These are phyloP conservation scores for Pagetopsis macropterus DNA, from an alignment of 2,797 vertebrate genomes.

Conservation along the genomic window DNA sequence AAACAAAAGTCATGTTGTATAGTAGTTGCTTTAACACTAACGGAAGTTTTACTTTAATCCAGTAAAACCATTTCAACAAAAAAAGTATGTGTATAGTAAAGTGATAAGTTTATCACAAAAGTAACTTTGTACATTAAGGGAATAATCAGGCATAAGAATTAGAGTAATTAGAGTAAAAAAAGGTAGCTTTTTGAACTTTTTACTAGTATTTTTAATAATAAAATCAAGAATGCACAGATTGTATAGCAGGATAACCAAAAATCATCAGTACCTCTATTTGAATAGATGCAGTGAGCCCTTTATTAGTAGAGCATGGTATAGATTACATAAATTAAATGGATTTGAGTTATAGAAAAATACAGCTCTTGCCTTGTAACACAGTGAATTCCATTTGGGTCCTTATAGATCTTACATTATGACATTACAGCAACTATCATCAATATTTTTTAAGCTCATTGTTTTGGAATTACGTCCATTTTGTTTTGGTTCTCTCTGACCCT, in stretches of 20 bases:
- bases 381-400: not conserved
- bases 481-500: too few relatives aligned
- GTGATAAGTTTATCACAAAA: too few relatives aligned
- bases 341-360: not conserved
- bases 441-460: too few relatives aligned
- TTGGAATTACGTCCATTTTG: too few relatives aligned
- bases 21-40: slow-evolving; percentile 1
- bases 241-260: not conserved
- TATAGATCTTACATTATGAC: not conserved
- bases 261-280: not conserved
- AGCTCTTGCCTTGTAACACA: not conserved
- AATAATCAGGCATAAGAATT: too few relatives aligned
- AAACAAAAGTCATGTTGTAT: slow-evolving; percentile 3
- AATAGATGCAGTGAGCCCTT: not conserved
- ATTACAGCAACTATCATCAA: not conserved
- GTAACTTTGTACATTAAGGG: too few relatives aligned
- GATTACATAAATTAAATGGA: not conserved
- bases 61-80: not conserved
- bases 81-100: too few relatives aligned
- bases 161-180: too few relatives aligned
- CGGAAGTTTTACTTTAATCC: not conserved
- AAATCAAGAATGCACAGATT: too few relatives aligned
- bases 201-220: too few relatives aligned
- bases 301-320: not conserved
- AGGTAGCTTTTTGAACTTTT: too few relatives aligned